These are phyloP conservation scores for Pristionchus fissidentatus DNA, from an alignment of 2,888 invertebrate species.

Conservation along the genomic window DNA sequence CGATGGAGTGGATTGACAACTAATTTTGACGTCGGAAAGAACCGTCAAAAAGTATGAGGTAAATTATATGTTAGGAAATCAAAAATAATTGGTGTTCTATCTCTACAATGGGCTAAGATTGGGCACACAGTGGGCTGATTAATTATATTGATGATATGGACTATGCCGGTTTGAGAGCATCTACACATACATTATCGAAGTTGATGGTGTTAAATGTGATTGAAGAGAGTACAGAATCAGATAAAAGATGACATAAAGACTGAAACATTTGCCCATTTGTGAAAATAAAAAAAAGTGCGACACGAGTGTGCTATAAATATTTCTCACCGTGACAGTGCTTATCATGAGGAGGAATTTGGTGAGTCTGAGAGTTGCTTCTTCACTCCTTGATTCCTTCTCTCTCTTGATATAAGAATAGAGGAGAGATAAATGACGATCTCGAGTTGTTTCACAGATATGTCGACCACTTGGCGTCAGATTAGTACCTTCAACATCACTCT, in stretches of 20 bases:
- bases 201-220: slow-evolving; percentile 61
- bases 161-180: slow-evolving; percentile 31
- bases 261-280: too few relatives aligned
- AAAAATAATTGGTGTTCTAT: too few relatives aligned
- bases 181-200: slow-evolving; percentile 53
- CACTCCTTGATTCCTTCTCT: slow-evolving; percentile 52
- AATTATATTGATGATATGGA: neutral
- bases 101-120: too few relatives aligned
- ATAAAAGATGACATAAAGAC: slow-evolving; percentile 59
- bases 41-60: neutral
- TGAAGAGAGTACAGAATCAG: slow-evolving; percentile 58
- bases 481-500: too few relatives aligned
- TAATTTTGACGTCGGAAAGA: neutral
- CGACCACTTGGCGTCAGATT: neutral
- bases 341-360: slow-evolving; percentile 64
- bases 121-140: neutral
- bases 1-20: neutral
- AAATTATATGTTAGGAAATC: neutral
- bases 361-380: slow-evolving; percentile 59
- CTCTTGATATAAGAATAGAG: slow-evolving; percentile 53
- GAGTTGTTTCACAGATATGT: slow-evolving; percentile 26
- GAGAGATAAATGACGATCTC: slow-evolving; percentile 9
- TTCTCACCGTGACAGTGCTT: slow-evolving; percentile 62
- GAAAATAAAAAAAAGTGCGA: neutral
- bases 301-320: neutral